Evolutionary conservation across 2,888 invertebrate genomes (phyloP).

Genomic region (Apamea epomidion): DNA sequence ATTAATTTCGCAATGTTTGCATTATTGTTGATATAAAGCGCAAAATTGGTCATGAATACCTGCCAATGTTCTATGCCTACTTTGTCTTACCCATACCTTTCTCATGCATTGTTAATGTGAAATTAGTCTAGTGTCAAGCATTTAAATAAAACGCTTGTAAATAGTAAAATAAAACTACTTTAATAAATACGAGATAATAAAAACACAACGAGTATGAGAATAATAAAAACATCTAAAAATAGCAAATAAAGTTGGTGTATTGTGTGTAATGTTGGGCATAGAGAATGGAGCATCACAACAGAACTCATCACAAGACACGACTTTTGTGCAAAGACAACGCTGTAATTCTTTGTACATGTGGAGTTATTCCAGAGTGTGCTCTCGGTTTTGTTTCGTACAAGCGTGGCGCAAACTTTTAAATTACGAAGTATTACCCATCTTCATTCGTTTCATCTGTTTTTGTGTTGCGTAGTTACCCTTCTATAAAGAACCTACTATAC

Average conservation of each 20-base stretch:
- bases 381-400: conserved; percentile 59
- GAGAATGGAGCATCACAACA: conserved; percentile 54
- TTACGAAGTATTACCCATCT: conserved; percentile 55
- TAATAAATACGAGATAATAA: conserved; percentile 44
- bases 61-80: conserved; percentile 49
- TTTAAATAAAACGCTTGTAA: conserved; percentile 40
- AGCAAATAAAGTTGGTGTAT: conserved; percentile 46
- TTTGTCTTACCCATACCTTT: conserved; percentile 46
- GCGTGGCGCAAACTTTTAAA: conserved; percentile 69
- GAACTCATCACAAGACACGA: conserved; percentile 58
- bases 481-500: conserved; percentile 60
- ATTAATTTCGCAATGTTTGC: conserved; percentile 79
- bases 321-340: conserved; percentile 60
- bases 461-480: conserved; percentile 66
- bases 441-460: conserved; percentile 65
- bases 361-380: conserved; percentile 50
- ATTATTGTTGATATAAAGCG: conserved; percentile 68
- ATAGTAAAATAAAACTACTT: conserved; percentile 40
- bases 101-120: conserved; percentile 37
- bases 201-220: conserved; percentile 53
- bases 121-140: conserved; percentile 42
- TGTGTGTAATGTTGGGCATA: conserved; percentile 49
- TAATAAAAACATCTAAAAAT: conserved; percentile 51
- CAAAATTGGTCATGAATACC: conserved; percentile 59
- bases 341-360: conserved; percentile 63